A percentile compares a stretch with the other conserved stretches of the same genome.
Conservation (phyloP, 2,113 vertebrate species). For the Saccopteryx leptura region DNA sequence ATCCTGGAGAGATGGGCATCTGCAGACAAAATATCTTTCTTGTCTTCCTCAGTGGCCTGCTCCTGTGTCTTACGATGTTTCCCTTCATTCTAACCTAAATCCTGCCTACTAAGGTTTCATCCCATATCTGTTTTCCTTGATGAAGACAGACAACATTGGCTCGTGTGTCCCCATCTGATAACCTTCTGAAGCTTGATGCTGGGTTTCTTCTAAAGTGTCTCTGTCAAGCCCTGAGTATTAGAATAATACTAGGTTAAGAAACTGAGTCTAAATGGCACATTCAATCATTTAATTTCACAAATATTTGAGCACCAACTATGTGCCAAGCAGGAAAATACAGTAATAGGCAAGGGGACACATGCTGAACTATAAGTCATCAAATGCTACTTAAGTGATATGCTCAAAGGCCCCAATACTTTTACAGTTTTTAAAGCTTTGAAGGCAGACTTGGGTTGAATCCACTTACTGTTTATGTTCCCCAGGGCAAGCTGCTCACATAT, state of each 20-base stretch:
- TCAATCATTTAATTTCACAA: slow-evolving; percentile 23
- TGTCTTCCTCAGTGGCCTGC: not conserved
- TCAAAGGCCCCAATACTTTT: not conserved
- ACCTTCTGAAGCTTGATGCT: not conserved
- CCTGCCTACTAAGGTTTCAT: not conserved
- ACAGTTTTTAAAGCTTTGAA: not conserved
- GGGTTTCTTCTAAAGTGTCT: not conserved
- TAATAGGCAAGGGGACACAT: not conserved
- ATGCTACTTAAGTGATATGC: not conserved
- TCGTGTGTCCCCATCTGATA: not conserved
- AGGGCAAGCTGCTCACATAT: not conserved
- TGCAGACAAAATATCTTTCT: not conserved
- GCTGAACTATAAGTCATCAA: no score
- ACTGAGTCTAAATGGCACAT: not conserved
- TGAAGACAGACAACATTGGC: not conserved
- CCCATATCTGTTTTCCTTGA: slow-evolving; percentile 11
- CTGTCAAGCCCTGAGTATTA: not conserved
- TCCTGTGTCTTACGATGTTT: not conserved
- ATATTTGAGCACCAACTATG: not conserved
- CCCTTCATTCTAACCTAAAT: not conserved
- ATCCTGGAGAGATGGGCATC: not conserved
- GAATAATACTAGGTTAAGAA: slow-evolving; percentile 29
- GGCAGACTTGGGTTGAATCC: not conserved
- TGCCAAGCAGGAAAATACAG: not conserved
- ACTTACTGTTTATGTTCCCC: not conserved